phyloP scores from a whole-genome alignment of 2,888 invertebrate species.

The Apodemia mormo region DNA sequence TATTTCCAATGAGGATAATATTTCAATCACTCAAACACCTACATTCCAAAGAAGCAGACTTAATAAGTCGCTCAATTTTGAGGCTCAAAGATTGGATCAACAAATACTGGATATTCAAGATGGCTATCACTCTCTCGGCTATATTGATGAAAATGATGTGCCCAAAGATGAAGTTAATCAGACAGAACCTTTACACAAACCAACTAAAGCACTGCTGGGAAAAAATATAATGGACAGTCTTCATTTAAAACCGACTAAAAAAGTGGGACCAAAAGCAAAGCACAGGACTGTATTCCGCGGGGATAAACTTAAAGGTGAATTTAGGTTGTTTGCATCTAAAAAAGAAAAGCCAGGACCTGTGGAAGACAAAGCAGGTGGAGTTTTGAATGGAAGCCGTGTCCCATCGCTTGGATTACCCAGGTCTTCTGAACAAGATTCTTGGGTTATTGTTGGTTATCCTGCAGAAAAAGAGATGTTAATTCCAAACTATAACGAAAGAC shows the following conservation, averaged over 20 bases:
- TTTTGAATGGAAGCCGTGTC: slow-evolving; percentile 65
- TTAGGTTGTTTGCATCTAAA: slow-evolving; percentile 65
- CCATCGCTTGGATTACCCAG: slow-evolving; percentile 71
- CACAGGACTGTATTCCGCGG: slow-evolving; percentile 62
- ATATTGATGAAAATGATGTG: slow-evolving; percentile 66
- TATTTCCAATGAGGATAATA: slow-evolving; percentile 63
- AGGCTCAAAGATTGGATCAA: slow-evolving; percentile 72
- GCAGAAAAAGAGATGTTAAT: slow-evolving; percentile 64
- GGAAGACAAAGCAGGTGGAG: slow-evolving; percentile 61
- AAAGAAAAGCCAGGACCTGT: slow-evolving; percentile 63
- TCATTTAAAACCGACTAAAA: slow-evolving; percentile 71
- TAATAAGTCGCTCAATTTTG: slow-evolving; percentile 75
- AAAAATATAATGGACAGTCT: slow-evolving; percentile 78
- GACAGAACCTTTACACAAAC: slow-evolving; percentile 62
- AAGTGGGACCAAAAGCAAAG: slow-evolving; percentile 71
- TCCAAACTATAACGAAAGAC: slow-evolving; percentile 70
- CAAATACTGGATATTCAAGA: slow-evolving; percentile 77
- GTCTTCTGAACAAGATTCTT: slow-evolving; percentile 61
- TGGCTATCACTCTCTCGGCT: slow-evolving; percentile 71
- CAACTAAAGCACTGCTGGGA: slow-evolving; percentile 67
- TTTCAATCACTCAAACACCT: slow-evolving; percentile 62
- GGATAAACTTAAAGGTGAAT: slow-evolving; percentile 63
- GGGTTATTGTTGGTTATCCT: slow-evolving; percentile 72
- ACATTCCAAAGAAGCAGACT: slow-evolving; percentile 75
- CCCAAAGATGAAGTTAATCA: slow-evolving; percentile 47